Percentiles rank a stretch among this genome's conserved stretches.
These are phyloP conservation scores for Alcedo atthis DNA, from an alignment of 2,797 vertebrate species.

Conservation along the genomic window DNA sequence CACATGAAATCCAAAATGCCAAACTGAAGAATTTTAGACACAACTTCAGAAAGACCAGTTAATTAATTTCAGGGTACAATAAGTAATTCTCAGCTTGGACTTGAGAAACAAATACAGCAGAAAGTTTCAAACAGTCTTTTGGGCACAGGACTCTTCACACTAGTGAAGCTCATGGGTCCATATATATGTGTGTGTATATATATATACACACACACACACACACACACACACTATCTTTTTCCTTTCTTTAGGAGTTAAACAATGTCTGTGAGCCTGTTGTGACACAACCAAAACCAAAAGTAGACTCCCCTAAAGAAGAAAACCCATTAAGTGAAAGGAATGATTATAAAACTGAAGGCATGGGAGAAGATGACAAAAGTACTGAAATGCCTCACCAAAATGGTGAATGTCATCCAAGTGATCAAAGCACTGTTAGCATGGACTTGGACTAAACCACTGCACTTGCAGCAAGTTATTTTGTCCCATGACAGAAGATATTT, in stretches of 20 bases:
- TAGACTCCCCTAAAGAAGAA: constrained; percentile 83
- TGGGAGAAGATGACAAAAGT: constrained; percentile 75
- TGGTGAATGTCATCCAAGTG: constrained; percentile 74
- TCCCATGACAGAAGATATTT: constrained; percentile 69
- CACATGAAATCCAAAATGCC: not conserved
- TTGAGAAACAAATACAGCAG: not conserved
- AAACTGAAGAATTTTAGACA: not conserved
- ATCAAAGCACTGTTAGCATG: constrained; percentile 76
- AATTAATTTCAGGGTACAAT: not conserved
- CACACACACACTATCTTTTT: not conserved
- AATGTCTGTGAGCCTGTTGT: constrained; percentile 80
- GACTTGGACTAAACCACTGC: constrained; percentile 78
- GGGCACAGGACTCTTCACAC: not conserved
- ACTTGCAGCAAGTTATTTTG: constrained; percentile 38
- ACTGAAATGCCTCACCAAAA: constrained; percentile 78
- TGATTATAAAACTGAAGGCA: constrained; percentile 72
- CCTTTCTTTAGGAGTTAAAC: constrained; percentile 74
- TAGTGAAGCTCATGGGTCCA: not conserved
- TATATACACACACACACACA: rapidly evolving
- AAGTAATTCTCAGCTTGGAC: not conserved
- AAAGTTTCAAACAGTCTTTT: not conserved
- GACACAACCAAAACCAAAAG: constrained; percentile 83
- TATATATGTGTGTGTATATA: no score
- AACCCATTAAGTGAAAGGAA: constrained; percentile 71
- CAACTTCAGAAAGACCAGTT: not conserved